phyloP scores from a whole-genome alignment of 2,797 vertebrate species.

The Bufotes viridis region DNA sequence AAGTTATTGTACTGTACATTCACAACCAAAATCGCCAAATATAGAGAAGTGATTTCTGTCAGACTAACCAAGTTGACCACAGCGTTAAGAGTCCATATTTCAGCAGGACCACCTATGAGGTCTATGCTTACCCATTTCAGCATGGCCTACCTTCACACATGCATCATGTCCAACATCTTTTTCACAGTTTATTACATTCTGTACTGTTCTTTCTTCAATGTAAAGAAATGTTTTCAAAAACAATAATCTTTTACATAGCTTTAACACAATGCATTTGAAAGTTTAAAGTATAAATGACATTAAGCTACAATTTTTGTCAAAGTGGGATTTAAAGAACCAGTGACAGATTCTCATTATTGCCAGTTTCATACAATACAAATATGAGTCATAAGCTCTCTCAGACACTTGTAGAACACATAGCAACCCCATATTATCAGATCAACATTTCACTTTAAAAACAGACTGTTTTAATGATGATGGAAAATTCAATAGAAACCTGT shows the following conservation, averaged over 20 bases:
- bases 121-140: not conserved
- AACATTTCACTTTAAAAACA: conserved; percentile 32
- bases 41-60: too few species aligned
- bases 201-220: not conserved
- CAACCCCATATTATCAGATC: conserved; percentile 24
- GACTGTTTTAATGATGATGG: conserved; percentile 21
- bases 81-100: too few species aligned
- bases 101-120: not conserved
- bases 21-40: too few species aligned
- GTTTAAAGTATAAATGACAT: conserved; percentile 59
- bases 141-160: not conserved
- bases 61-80: too few species aligned
- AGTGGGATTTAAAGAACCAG: conserved; percentile 4
- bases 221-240: not conserved
- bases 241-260: not conserved
- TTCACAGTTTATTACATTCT: not conserved
- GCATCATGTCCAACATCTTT: not conserved
- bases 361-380: conserved; percentile 25
- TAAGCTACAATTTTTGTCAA: not conserved
- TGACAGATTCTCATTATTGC: conserved; percentile 22
- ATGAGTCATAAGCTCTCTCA: conserved; percentile 28
- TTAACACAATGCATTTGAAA: not conserved
- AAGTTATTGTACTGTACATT: too few species aligned
- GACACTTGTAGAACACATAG: conserved; percentile 24
- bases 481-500: conserved; percentile 13